A percentile compares a stretch with the other conserved stretches of the same genome.
Conservation (phyloP, 2,797 vertebrate genomes). For the Denticeps clupeoides region DNA sequence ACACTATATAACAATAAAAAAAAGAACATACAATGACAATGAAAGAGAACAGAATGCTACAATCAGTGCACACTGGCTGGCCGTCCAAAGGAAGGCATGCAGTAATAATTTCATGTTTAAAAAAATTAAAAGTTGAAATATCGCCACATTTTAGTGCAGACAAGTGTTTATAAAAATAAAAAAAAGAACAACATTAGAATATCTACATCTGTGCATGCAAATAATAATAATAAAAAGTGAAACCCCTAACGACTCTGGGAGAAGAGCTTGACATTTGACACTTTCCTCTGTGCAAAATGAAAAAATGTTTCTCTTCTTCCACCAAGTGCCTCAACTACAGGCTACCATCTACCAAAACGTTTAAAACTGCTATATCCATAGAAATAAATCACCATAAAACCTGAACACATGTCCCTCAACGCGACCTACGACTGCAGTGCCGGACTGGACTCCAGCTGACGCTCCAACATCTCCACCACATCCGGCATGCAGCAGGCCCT, state of each 20-base stretch:
- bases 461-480: constrained; percentile 49
- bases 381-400: constrained; percentile 10
- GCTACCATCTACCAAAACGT: constrained; percentile 11
- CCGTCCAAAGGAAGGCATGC: constrained; percentile 52
- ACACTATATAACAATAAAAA: constrained; percentile 26
- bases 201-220: constrained; percentile 59
- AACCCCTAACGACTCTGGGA: too few relatives aligned
- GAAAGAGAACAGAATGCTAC: constrained; percentile 8
- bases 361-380: not conserved
- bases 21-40: constrained; percentile 29
- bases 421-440: constrained; percentile 36
- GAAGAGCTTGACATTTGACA: too few relatives aligned
- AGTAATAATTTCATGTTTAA: constrained; percentile 44
- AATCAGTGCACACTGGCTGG: constrained; percentile 36
- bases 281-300: constrained; percentile 65
- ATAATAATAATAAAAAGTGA: constrained; percentile 41
- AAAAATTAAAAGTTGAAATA: constrained; percentile 50
- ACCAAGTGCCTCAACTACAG: constrained; percentile 35
- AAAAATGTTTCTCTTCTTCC: constrained; percentile 44
- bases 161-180: constrained; percentile 43
- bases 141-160: constrained; percentile 42
- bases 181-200: constrained; percentile 30
- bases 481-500: constrained; percentile 40
- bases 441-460: constrained; percentile 29
- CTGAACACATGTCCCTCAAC: constrained; percentile 24